Evolutionary conservation across 2,797 vertebrate genomes (phyloP), one percentile per base, ranked within the genome.

Genomic region (Lindbergichthys nudifrons): DNA sequence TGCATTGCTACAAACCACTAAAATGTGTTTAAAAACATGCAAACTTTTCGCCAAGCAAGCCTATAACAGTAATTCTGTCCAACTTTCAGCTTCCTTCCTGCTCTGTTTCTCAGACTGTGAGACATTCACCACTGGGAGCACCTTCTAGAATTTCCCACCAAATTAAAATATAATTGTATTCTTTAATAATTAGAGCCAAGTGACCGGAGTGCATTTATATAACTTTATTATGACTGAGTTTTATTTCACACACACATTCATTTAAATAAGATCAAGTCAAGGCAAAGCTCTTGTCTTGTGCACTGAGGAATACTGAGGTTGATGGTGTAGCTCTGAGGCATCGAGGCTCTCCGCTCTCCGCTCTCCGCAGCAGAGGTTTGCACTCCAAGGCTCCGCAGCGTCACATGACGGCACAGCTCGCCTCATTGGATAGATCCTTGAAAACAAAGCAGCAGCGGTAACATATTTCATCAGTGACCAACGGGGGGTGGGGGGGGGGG

Each of bases 371-470:
- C 36, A 21, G 43, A 10, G 41, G 1, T 48, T 26, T 26, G 26
- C 26, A 5, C 21, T n/a, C 10, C 6, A 2, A 30, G 32, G 48
- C 14, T 64, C 62, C 21, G 58, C 62, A 48, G 43, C 18, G 13
- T 90, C 89, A 97, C 95, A 96, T 96, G 68, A 96, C 51, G 2
- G 73, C 81, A 87, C 96, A 96, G 82, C 90, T 95, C 19, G 81
- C 56, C 58, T 95, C 94, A 57, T 93, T 92, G 3, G 80, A 81
- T 16, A 80, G 80, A 65, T 82, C 88, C 89, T 92, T 90, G 13
- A 77, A 64, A 82, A 70, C 32, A 1, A 39, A 64, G 18, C 18
- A 18, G 14, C 4, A 43, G 4, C 1, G 1, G 47, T 1, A 30
- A 32, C 1, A 64, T 7, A 16, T 30, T 26, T 36, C 10, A 56